phyloP scores from a whole-genome alignment of 37 sponge, comb jelly and placozoan species.

The Oopsacas minuta region DNA sequence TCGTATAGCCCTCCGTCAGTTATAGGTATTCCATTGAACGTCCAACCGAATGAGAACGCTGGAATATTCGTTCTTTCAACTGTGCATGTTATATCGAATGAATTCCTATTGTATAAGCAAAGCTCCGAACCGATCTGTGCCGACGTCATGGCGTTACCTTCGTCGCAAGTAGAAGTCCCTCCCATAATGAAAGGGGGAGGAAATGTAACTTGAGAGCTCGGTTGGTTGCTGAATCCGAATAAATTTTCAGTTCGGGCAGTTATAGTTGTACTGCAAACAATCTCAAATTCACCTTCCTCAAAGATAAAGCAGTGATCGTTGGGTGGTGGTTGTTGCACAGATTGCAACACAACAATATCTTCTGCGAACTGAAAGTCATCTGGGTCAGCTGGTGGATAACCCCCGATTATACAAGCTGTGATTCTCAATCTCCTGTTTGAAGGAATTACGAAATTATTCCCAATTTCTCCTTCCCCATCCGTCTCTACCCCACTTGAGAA shows the following conservation, averaged over 20 bases:
- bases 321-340: neutral
- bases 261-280: neutral
- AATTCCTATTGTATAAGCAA: neutral
- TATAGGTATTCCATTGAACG: neutral
- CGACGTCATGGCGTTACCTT: neutral
- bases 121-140: neutral
- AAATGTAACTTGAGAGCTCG: neutral
- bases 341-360: neutral
- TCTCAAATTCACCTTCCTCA: slow-evolving; percentile 6
- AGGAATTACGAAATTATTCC: neutral
- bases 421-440: neutral
- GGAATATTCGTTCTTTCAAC: neutral
- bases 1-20: neutral
- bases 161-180: neutral
- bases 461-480: slow-evolving; percentile 4
- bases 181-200: neutral
- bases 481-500: neutral
- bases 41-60: neutral
- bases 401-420: neutral
- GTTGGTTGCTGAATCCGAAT: neutral
- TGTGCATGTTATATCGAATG: neutral
- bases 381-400: neutral
- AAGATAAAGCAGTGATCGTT: neutral
- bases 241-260: neutral
- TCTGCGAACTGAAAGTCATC: neutral